Conservation (phyloP, 2,888 invertebrate species). For the Morinoia aosen region DNA sequence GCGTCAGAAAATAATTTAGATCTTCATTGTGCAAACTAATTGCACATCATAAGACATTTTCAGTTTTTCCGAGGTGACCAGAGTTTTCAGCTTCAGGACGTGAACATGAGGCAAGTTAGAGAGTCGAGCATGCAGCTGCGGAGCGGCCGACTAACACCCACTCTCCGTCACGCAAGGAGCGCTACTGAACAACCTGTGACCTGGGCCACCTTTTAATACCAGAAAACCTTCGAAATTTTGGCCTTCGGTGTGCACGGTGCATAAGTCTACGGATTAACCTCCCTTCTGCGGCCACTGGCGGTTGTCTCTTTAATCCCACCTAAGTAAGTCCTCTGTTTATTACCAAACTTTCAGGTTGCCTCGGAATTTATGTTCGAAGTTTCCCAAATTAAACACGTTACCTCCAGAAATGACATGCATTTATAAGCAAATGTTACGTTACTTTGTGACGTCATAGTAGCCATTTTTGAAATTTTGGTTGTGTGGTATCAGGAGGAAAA, state of each 20-base stretch:
- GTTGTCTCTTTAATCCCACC: background rate
- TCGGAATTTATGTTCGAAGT: background rate
- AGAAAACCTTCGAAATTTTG: background rate
- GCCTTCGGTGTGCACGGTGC: background rate
- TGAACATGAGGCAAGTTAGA: background rate
- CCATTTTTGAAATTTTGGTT: background rate
- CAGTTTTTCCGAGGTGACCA: background rate
- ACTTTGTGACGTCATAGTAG: background rate
- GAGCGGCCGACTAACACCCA: background rate
- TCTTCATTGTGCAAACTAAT: background rate
- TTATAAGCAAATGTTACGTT: background rate
- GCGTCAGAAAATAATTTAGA: background rate
- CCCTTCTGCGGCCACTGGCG: background rate
- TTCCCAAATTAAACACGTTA: background rate
- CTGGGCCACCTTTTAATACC: background rate
- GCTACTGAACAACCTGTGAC: conserved; percentile 12
- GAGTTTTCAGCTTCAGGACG: background rate
- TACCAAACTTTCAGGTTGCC: background rate
- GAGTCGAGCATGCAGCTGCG: background rate
- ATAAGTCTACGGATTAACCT: background rate
- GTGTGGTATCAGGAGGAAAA: background rate
- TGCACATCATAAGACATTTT: background rate
- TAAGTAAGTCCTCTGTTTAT: background rate
- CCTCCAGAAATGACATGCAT: background rate
- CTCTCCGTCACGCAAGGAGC: background rate